Percentiles rank a stretch among this genome's conserved stretches.
phyloP scores from a whole-genome alignment of 2,113 vertebrate genomes.

The Dipodomys merriami region DNA sequence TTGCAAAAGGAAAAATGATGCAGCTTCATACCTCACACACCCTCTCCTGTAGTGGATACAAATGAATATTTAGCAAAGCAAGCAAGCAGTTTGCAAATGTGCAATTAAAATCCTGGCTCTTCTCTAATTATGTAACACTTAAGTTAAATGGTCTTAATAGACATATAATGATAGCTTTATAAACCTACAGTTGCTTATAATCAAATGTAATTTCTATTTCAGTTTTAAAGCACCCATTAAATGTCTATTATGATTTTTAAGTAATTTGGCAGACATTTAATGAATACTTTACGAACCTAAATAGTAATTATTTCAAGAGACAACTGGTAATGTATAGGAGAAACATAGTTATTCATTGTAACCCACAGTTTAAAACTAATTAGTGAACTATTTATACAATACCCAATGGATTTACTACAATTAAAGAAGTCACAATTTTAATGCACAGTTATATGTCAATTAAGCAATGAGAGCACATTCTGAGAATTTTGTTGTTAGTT shows the following conservation, averaged over 20 bases:
- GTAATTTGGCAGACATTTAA: slow-evolving; percentile 85
- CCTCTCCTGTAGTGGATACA: slow-evolving; percentile 60
- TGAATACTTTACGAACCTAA: slow-evolving; percentile 84
- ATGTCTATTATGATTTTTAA: slow-evolving; percentile 85
- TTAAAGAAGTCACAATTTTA: slow-evolving; percentile 24
- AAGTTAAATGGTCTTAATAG: slow-evolving; percentile 88
- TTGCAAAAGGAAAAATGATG: slow-evolving; percentile 40
- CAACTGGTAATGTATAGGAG: slow-evolving; percentile 81
- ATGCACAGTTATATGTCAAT: not conserved
- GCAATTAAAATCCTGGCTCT: slow-evolving; percentile 87
- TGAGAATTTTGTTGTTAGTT: not conserved
- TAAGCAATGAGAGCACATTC: not conserved
- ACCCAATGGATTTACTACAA: not conserved
- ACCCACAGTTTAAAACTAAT: slow-evolving; percentile 77
- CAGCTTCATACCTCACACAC: slow-evolving; percentile 53
- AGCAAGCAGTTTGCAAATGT: slow-evolving; percentile 85
- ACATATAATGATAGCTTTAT: slow-evolving; percentile 86
- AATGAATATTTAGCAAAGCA: slow-evolving; percentile 80
- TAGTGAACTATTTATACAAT: slow-evolving; percentile 51
- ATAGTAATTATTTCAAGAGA: slow-evolving; percentile 84
- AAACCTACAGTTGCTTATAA: slow-evolving; percentile 86
- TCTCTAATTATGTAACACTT: slow-evolving; percentile 85
- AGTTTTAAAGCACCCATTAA: slow-evolving; percentile 83
- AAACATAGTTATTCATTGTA: slow-evolving; percentile 77
- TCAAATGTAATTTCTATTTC: slow-evolving; percentile 84